phyloP scores from a whole-genome alignment of 2,113 vertebrate genomes.

The Pterocles burchelli region DNA sequence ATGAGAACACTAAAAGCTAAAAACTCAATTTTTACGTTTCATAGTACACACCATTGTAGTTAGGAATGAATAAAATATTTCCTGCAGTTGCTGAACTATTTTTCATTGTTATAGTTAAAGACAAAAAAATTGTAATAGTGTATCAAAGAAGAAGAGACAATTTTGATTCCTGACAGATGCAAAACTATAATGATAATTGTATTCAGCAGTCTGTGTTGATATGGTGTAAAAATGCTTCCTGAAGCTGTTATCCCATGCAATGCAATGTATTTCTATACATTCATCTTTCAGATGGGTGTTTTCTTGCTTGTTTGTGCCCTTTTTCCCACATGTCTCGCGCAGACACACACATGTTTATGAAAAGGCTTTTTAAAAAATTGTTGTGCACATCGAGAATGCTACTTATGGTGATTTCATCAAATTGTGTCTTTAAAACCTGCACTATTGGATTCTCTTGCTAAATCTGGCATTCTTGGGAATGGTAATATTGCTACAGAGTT shows the following conservation, averaged over 20 bases:
- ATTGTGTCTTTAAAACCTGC: background rate
- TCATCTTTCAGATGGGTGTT: background rate
- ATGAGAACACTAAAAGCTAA: background rate
- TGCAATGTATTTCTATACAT: background rate
- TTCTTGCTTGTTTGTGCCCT: background rate
- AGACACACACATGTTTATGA: background rate
- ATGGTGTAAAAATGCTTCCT: background rate
- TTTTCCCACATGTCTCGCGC: fast-evolving
- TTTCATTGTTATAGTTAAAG: background rate
- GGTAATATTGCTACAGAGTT: background rate
- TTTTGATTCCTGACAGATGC: background rate
- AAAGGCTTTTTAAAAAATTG: background rate
- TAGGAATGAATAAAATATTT: background rate
- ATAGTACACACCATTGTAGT: background rate
- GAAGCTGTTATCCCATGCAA: background rate
- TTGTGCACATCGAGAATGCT: background rate
- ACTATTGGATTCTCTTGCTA: background rate
- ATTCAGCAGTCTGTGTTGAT: background rate
- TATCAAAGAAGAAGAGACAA: background rate
- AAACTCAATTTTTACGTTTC: background rate
- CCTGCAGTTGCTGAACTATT: background rate
- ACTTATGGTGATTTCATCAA: background rate
- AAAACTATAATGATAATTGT: background rate
- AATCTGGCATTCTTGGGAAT: background rate
- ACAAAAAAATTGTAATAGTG: background rate